A percentile compares a stretch with the other conserved stretches of the same genome.
phyloP scores from a whole-genome alignment of 2,113 vertebrate genomes.

The Tragelaphus imberbis region DNA sequence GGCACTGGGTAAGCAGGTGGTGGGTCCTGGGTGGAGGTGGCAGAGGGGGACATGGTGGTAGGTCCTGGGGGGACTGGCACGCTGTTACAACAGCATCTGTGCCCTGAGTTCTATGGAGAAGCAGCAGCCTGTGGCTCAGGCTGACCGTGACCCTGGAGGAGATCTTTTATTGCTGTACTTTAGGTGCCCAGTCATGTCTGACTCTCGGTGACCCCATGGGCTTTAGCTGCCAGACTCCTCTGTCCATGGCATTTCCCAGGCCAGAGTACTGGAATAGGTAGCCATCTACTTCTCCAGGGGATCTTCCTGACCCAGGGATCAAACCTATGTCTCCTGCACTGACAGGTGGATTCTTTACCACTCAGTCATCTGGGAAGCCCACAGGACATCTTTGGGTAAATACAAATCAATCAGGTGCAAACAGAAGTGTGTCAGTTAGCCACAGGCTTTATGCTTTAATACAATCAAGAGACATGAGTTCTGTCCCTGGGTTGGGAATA shows the following conservation, averaged over 20 bases:
- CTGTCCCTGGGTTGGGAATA: not conserved
- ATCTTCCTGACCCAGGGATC: not conserved
- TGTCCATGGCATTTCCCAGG: not conserved
- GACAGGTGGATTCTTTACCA: not conserved
- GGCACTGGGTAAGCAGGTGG: not conserved
- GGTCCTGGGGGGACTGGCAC: too few species aligned
- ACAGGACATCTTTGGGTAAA: not conserved
- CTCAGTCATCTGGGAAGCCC: not conserved
- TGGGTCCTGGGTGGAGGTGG: accelerated
- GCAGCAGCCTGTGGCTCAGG: accelerated
- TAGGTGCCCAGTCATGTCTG: not conserved
- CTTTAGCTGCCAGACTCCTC: not conserved
- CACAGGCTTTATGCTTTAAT: not conserved
- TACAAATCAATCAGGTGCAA: not conserved
- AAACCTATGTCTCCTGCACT: not conserved
- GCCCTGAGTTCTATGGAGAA: not conserved
- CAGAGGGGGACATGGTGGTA: not conserved
- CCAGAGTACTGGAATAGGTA: not conserved
- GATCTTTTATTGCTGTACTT: not conserved
- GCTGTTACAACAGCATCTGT: accelerated
- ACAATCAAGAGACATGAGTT: not conserved
- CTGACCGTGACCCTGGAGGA: accelerated
- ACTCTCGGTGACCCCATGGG: not conserved
- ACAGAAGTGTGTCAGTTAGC: accelerated
- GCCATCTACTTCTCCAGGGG: not conserved